Conservation (phyloP, 2,888 invertebrate species). For the Zhengitettix transpicula region DNA sequence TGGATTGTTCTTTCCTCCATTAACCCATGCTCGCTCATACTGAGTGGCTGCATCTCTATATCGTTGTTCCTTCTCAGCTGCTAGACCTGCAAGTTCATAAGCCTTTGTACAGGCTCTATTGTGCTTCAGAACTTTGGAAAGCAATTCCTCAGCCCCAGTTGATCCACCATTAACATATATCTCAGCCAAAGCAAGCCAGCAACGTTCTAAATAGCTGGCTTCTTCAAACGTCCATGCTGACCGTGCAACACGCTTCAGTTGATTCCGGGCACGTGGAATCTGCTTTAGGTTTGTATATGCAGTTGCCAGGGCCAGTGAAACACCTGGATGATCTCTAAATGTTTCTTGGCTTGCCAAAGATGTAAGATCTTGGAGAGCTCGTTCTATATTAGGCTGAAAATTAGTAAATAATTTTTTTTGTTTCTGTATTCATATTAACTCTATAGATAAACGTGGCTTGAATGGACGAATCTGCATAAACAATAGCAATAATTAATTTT, state of each 20-base stretch:
- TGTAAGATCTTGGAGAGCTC: constrained; percentile 63
- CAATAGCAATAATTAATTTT: no score
- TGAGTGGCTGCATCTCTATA: constrained; percentile 69
- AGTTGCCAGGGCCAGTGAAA: constrained; percentile 69
- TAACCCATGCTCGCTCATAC: constrained; percentile 77
- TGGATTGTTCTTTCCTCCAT: constrained; percentile 65
- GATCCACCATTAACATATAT: constrained; percentile 68
- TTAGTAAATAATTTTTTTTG: neutral
- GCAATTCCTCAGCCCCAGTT: constrained; percentile 68
- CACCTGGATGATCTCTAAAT: constrained; percentile 59
- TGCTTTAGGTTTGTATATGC: constrained; percentile 81
- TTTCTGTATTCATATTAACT: no score
- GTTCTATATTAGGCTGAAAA: constrained; percentile 48
- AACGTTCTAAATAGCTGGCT: constrained; percentile 86
- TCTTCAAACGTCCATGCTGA: constrained; percentile 87
- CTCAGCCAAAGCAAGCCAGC: constrained; percentile 89
- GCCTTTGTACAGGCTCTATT: constrained; percentile 83
- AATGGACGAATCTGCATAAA: no score
- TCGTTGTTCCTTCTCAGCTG: constrained; percentile 83
- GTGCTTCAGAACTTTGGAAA: constrained; percentile 59
- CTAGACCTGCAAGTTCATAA: constrained; percentile 70
- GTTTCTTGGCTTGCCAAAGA: constrained; percentile 53
- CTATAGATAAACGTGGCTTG: no score
- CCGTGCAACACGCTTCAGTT: constrained; percentile 75
- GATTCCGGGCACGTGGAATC: constrained; percentile 77